Evolutionary conservation across 2,797 vertebrate genomes (phyloP), one percentile per base, ranked within the genome.

Genomic region (Glyptemys insculpta): DNA sequence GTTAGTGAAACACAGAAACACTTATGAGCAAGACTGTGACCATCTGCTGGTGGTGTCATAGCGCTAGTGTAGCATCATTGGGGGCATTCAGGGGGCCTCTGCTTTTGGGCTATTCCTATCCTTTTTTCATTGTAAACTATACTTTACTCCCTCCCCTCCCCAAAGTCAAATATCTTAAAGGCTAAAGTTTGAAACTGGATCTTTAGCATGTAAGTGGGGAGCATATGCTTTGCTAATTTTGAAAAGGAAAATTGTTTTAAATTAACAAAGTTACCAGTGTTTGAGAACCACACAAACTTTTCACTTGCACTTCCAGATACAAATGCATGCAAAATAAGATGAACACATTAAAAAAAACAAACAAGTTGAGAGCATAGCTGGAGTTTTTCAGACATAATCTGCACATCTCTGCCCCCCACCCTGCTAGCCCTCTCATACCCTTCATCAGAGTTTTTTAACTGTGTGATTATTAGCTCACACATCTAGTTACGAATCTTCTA

Each of bases 391-490:
- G 80, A 74, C 1, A 3, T 2, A 3, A 44, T 12, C n/a, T 79
- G 14, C 62, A 37, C n/a, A 68, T 68, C 15, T 56, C 53, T 25
- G 15, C 41, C 72, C 23, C 7, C 25, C 6, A 15, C 23, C 25
- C 3, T 25, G 25, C 34, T 50, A 54, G 37, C 18, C 18, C 14
- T 87, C 1, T 87, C 57, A 27, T 78, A 54, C 21, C 57, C 1
- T 1, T 80, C 52, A 74, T 12, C 5, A 56, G 37, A 54, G 2
- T 44, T 83, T 72, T 62, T 15, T 89, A 18, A 14, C 37, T 0
- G 0, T 0, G 1, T 56, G 27, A 23, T 87, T 1, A 18, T 10
- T 79, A 53, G 12, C 6, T 10, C 7, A 10, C 44, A 8, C 3
- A 56, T 14, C 53, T 0, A 37, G 0, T 37, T 68, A 21, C 47